A percentile compares a stretch with the other conserved stretches of the same genome.
phyloP scores from a whole-genome alignment of 2,797 vertebrate genomes.

The Eupleurogrammus muticus region DNA sequence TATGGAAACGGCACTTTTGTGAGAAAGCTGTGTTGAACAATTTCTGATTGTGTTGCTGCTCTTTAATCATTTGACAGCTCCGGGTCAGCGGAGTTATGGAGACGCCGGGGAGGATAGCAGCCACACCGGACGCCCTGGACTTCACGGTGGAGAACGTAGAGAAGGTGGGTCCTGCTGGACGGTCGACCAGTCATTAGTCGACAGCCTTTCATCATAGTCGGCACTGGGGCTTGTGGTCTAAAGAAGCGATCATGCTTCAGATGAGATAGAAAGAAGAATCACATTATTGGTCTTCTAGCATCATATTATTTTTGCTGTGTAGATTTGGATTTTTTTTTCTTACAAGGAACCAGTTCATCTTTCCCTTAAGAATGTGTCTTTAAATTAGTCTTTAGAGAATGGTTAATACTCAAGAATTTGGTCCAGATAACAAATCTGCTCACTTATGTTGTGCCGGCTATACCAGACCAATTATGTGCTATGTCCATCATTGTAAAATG shows the following conservation, averaged over 20 bases:
- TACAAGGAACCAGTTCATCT: neutral
- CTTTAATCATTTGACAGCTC: slow-evolving; percentile 76
- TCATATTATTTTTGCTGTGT: neutral
- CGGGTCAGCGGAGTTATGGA: slow-evolving; percentile 79
- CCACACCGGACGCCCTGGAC: slow-evolving; percentile 85
- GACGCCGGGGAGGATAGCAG: slow-evolving; percentile 80
- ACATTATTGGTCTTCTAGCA: neutral
- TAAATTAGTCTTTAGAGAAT: neutral
- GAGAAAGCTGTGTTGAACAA: neutral
- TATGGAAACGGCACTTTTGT: neutral
- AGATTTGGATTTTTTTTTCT: slow-evolving; percentile 4
- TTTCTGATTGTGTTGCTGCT: slow-evolving; percentile 46
- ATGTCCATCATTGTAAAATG: slow-evolving; percentile 14
- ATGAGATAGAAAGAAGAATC: neutral
- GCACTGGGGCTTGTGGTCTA: neutral
- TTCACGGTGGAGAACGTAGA: slow-evolving; percentile 98
- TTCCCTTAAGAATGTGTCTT: neutral
- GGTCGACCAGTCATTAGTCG: neutral
- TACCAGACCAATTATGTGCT: neutral
- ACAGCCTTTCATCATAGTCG: neutral
- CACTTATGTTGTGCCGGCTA: slow-evolving; percentile 2
- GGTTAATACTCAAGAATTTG: neutral
- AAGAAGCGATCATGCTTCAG: neutral
- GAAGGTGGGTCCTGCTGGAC: slow-evolving; percentile 85
- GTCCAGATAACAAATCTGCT: neutral